A percentile compares a stretch with the other conserved stretches of the same genome.
Evolutionary conservation across 2,113 vertebrate genomes (phyloP).

Genomic region (Petrocephalus microphthalmus): DNA sequence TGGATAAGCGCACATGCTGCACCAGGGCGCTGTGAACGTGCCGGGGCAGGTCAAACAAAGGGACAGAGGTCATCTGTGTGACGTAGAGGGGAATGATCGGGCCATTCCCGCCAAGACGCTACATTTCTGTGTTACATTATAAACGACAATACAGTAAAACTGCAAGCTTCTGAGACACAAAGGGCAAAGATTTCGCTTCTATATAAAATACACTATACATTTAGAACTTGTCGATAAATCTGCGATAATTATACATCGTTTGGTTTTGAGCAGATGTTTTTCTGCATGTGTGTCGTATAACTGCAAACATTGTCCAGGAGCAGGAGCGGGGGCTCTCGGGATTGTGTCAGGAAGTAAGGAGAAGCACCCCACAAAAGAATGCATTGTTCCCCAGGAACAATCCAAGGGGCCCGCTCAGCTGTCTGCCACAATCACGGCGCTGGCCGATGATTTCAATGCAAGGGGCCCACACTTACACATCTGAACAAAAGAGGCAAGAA

Average conservation of each 20-base stretch:
- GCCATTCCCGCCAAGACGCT: neutral
- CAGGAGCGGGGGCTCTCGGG: constrained; percentile 69
- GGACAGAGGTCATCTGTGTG: constrained; percentile 63
- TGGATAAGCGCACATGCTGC: constrained; percentile 70
- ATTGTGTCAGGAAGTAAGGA: constrained; percentile 72
- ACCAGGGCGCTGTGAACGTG: constrained; percentile 64
- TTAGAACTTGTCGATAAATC: constrained; percentile 4
- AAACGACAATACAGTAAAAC: neutral
- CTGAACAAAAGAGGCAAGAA: constrained; percentile 57
- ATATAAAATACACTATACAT: neutral
- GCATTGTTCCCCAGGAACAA: constrained; percentile 77
- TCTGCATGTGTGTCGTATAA: constrained; percentile 29
- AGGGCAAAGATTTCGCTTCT: neutral
- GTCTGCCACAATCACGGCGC: constrained; percentile 79
- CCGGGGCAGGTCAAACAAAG: constrained; percentile 58
- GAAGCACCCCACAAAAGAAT: constrained; percentile 82
- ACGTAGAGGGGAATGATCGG: constrained; percentile 38
- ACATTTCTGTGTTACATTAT: neutral
- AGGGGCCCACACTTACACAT: constrained; percentile 63
- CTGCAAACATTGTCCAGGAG: constrained; percentile 82
- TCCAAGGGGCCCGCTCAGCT: constrained; percentile 77
- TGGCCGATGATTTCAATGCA: constrained; percentile 79
- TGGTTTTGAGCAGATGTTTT: constrained; percentile 53
- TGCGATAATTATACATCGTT: constrained; percentile 26
- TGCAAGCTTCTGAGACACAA: neutral